Percentiles rank a stretch among this genome's conserved stretches.
phyloP scores from a whole-genome alignment of 2,797 vertebrate genomes.

The Holocentrus rufus region DNA sequence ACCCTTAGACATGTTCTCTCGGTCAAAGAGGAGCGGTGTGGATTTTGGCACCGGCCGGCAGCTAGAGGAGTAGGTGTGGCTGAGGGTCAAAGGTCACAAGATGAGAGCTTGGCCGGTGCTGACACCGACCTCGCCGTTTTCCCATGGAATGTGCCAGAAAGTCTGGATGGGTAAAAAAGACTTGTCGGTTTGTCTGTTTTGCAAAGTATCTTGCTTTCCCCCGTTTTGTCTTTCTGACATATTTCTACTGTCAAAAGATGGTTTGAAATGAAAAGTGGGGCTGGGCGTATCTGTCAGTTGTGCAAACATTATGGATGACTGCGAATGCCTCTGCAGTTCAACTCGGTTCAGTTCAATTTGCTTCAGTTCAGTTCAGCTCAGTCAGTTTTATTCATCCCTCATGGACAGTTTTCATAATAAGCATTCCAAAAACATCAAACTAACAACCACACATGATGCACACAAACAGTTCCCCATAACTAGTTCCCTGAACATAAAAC shows the following conservation, averaged over 20 bases:
- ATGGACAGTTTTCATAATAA: no score
- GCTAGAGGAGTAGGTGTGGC: slow-evolving; percentile 17
- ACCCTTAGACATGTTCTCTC: slow-evolving; percentile 51
- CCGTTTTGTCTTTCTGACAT: background rate
- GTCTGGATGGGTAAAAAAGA: slow-evolving; percentile 18
- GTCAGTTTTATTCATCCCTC: no score
- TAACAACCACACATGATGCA: no score
- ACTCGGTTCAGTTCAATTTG: background rate
- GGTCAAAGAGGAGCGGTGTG: slow-evolving; percentile 46
- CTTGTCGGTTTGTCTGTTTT: background rate
- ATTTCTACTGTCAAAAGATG: background rate
- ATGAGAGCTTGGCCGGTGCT: slow-evolving; percentile 15
- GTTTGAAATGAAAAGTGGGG: background rate
- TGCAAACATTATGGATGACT: no score
- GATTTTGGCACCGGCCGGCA: slow-evolving; percentile 49
- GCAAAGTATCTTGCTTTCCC: background rate
- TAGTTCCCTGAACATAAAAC: background rate
- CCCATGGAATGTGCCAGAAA: slow-evolving; percentile 39
- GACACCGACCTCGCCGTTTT: slow-evolving; percentile 4
- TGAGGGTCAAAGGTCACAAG: slow-evolving; percentile 50
- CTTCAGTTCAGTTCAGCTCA: no score
- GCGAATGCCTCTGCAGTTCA: no score
- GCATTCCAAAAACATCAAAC: no score
- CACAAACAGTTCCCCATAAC: background rate
- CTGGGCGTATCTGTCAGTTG: no score